Evolutionary conservation across 2,888 invertebrate genomes (phyloP).

Genomic region (Himalopsyche anomala): DNA sequence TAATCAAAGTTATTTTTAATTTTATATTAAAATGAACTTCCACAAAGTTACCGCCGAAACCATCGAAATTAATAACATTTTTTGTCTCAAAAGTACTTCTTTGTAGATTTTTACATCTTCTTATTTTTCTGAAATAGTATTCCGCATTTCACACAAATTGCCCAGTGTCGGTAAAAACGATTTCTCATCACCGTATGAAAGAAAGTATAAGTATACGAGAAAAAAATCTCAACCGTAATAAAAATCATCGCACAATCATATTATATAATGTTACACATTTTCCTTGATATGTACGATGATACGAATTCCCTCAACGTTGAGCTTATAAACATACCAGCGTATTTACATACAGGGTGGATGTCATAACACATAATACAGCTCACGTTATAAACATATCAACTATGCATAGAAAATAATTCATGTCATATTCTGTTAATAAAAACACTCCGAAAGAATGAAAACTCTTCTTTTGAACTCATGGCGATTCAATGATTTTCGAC

Average conservation of each 20-base stretch:
- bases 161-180: neutral
- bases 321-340: slow-evolving; percentile 26
- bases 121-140: neutral
- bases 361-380: neutral
- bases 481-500: neutral
- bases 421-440: slow-evolving; percentile 21
- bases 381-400: neutral
- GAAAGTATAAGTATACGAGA: neutral
- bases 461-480: neutral
- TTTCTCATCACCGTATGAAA: neutral
- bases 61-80: too few relatives aligned
- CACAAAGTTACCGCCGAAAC: too few relatives aligned
- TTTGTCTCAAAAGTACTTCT: neutral
- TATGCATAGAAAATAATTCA: neutral
- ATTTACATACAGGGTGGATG: slow-evolving; percentile 19
- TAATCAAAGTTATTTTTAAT: too few relatives aligned
- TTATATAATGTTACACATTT: slow-evolving; percentile 10
- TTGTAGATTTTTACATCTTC: neutral
- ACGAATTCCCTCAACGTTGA: neutral
- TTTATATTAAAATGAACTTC: too few relatives aligned
- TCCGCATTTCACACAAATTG: neutral
- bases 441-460: neutral
- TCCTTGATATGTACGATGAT: slow-evolving; percentile 10
- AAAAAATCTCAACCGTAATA: slow-evolving; percentile 19
- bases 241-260: slow-evolving; percentile 9